phyloP scores from a whole-genome alignment of 2,113 vertebrate species.

The Etheostoma cragini region DNA sequence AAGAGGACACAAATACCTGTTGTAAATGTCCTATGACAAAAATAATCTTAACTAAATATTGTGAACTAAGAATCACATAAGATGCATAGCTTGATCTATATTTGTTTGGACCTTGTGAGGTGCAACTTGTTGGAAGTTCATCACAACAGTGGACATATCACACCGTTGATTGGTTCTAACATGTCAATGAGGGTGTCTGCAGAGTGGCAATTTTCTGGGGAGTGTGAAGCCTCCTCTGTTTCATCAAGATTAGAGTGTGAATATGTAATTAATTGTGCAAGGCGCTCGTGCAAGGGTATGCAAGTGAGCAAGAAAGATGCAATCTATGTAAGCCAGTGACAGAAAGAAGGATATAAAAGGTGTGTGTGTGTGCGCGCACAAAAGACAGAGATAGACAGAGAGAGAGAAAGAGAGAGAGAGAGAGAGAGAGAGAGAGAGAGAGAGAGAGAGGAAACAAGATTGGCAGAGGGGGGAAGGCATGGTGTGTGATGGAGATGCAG shows the following conservation, averaged over 20 bases:
- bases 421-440: not conserved
- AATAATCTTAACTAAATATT: not conserved
- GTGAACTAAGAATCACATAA: not conserved
- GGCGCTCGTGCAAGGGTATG: slow-evolving; percentile 1
- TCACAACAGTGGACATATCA: slow-evolving; percentile 68
- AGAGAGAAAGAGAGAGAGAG: slow-evolving; percentile 11
- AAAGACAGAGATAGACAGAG: not conserved
- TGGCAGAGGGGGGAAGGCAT: slow-evolving; percentile 63
- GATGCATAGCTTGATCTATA: too few relatives aligned
- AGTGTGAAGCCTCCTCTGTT: slow-evolving; percentile 46
- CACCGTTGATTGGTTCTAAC: slow-evolving; percentile 70
- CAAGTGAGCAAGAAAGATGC: slow-evolving; percentile 20
- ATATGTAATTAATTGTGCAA: slow-evolving; percentile 58
- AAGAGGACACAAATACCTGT: not conserved
- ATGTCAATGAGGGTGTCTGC: slow-evolving; percentile 59
- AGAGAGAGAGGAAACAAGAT: slow-evolving; percentile 60
- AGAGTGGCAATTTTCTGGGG: slow-evolving; percentile 62
- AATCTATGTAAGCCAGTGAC: slow-evolving; percentile 25
- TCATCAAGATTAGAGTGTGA: slow-evolving; percentile 27
- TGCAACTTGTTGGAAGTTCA: slow-evolving; percentile 46
- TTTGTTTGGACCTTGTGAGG: slow-evolving; percentile 29
- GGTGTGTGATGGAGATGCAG: slow-evolving; percentile 72
- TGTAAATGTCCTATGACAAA: not conserved
- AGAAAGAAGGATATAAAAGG: not conserved
- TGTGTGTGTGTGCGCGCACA: slow-evolving; percentile 23